Evolutionary conservation across 2,888 invertebrate species (phyloP).

Genomic region (Trachelus stipa): DNA sequence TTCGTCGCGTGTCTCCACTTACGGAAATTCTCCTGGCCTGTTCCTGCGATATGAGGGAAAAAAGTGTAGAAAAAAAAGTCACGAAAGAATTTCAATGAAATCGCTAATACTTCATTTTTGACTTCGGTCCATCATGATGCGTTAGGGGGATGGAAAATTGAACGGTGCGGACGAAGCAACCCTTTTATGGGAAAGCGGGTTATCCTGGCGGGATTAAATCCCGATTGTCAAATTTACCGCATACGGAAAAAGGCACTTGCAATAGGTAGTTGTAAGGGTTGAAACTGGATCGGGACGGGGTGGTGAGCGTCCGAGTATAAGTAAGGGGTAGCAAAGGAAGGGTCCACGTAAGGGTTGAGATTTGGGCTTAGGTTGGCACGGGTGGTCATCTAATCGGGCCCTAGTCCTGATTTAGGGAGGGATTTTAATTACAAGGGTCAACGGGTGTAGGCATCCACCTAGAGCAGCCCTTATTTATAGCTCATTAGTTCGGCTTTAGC

Average conservation of each 20-base stretch:
- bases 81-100: not conserved
- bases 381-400: constrained; percentile 51
- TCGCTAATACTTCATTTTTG: not conserved
- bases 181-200: not conserved
- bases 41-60: not conserved
- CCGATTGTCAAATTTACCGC: constrained; percentile 18
- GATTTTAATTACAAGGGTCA: constrained; percentile 63
- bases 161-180: not conserved
- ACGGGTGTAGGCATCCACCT: constrained; percentile 38
- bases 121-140: not conserved
- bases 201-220: not conserved
- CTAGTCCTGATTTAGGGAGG: constrained; percentile 61
- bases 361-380: constrained; percentile 40
- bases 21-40: not conserved
- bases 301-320: constrained; percentile 19
- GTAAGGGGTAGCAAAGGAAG: constrained; percentile 19
- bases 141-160: not conserved
- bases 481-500: constrained; percentile 52
- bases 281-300: not conserved
- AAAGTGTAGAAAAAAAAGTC: not conserved
- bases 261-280: not conserved
- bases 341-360: constrained; percentile 30
- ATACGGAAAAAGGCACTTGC: constrained; percentile 17
- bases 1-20: not conserved
- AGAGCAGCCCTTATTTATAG: constrained; percentile 52